These are phyloP conservation scores for Campoplex capitator DNA, from an alignment of 2,888 invertebrate species.

Conservation along the genomic window DNA sequence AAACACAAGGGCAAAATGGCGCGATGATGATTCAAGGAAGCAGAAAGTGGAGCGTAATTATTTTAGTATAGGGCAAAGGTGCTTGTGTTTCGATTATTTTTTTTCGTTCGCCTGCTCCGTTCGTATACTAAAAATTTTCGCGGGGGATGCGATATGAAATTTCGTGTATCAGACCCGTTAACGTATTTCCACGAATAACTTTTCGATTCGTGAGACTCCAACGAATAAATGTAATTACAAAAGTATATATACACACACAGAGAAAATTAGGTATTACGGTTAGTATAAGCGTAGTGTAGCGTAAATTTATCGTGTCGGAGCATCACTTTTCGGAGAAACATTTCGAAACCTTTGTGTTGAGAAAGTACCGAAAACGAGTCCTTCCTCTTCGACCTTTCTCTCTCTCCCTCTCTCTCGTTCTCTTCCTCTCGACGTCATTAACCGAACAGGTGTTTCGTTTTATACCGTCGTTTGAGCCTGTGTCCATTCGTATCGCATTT, in stretches of 20 bases:
- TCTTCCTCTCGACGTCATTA: slow-evolving; percentile 7
- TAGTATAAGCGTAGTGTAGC: neutral
- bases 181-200: slow-evolving; percentile 33
- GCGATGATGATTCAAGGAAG: slow-evolving; percentile 11
- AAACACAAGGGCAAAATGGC: neutral
- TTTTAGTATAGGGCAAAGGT: slow-evolving; percentile 57
- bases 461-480: neutral
- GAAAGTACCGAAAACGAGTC: slow-evolving; percentile 24
- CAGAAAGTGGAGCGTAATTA: slow-evolving; percentile 44
- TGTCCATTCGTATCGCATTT: neutral
- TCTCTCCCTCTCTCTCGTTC: neutral
- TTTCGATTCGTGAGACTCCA: slow-evolving; percentile 37
- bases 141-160: slow-evolving; percentile 33
- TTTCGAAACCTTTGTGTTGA: slow-evolving; percentile 13
- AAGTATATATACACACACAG: neutral
- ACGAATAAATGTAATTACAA: slow-evolving; percentile 38
- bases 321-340: slow-evolving; percentile 21
- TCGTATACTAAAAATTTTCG: slow-evolving; percentile 22
- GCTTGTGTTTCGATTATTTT: slow-evolving; percentile 8
- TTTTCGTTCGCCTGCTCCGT: neutral
- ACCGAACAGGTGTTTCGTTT: slow-evolving; percentile 44
- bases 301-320: slow-evolving; percentile 35
- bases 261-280: slow-evolving; percentile 9
- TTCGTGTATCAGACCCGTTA: slow-evolving; percentile 58
- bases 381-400: slow-evolving; percentile 8